Percentiles rank a stretch among this genome's conserved stretches.
Conservation (phyloP, 92 coral and sea anemone genomes). For the Epizoanthus scotinus region DNA sequence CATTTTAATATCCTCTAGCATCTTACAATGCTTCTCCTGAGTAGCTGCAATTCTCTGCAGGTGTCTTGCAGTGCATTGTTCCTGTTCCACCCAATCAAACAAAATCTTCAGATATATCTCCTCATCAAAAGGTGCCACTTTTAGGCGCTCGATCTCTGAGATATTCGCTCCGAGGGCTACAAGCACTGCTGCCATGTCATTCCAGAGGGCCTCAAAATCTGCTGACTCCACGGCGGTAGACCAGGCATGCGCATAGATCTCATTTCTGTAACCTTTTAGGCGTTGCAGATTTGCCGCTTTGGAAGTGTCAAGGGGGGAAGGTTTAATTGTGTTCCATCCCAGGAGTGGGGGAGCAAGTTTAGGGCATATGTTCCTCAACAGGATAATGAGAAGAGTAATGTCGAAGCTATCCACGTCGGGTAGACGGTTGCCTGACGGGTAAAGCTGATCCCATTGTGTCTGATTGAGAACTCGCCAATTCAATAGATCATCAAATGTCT, state of each 20-base stretch:
- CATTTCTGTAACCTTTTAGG: neutral
- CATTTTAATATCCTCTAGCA: neutral
- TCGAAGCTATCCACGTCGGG: slow-evolving; percentile 19
- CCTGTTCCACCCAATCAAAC: neutral
- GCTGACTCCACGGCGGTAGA: neutral
- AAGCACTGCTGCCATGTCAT: neutral
- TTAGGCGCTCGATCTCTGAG: neutral
- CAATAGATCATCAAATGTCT: neutral
- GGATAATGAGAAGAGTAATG: neutral
- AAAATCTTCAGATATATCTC: neutral
- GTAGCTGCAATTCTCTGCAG: neutral
- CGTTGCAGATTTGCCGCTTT: slow-evolving; percentile 18
- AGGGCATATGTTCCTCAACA: neutral
- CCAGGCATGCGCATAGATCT: neutral
- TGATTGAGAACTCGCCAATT: neutral
- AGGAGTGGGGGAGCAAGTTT: neutral
- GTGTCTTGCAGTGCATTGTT: neutral
- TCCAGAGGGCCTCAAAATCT: slow-evolving; percentile 11
- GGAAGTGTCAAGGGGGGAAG: neutral
- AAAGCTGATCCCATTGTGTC: neutral
- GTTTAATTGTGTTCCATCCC: slow-evolving; percentile 12
- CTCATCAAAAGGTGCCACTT: slow-evolving; percentile 27
- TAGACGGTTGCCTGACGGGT: neutral
- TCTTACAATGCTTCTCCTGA: neutral
- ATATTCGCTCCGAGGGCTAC: slow-evolving; percentile 17